phyloP scores from a whole-genome alignment of 2,888 invertebrate species.

The Thymelicus acteon region DNA sequence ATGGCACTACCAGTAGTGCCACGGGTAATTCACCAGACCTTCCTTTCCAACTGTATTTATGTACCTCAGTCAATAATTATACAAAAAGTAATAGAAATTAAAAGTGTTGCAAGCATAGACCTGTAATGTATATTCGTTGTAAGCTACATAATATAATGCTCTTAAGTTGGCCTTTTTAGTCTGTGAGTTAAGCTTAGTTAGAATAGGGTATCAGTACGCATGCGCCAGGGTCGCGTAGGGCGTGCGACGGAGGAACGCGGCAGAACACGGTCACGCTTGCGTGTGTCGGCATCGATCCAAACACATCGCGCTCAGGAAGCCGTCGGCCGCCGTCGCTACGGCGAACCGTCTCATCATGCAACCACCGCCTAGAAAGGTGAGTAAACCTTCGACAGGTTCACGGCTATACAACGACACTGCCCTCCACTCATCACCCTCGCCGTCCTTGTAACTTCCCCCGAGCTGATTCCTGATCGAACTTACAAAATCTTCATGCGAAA shows the following conservation, averaged over 20 bases:
- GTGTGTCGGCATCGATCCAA: slow-evolving; percentile 60
- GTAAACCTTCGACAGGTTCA: slow-evolving; percentile 49
- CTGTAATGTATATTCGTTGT: slow-evolving; percentile 11
- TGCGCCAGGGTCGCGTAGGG: slow-evolving; percentile 48
- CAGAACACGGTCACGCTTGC: slow-evolving; percentile 60
- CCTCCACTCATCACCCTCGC: background rate
- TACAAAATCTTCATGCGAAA: slow-evolving; percentile 15
- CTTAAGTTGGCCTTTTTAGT: slow-evolving; percentile 37
- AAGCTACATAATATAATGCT: slow-evolving; percentile 13
- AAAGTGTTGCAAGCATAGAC: slow-evolving; percentile 28
- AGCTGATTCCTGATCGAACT: background rate
- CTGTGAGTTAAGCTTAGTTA: slow-evolving; percentile 43
- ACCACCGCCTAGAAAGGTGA: slow-evolving; percentile 94
- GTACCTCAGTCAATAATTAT: background rate
- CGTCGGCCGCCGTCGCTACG: slow-evolving; percentile 49
- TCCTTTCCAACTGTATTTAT: too few species aligned
- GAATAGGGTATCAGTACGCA: slow-evolving; percentile 45
- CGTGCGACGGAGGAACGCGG: slow-evolving; percentile 55
- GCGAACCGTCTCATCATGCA: slow-evolving; percentile 86
- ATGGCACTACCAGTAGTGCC: too few species aligned
- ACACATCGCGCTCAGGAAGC: slow-evolving; percentile 42
- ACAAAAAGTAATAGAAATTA: background rate
- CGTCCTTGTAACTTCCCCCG: background rate
- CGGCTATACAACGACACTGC: slow-evolving; percentile 22
- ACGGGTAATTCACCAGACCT: too few species aligned